Evolutionary conservation across 2,888 invertebrate species (phyloP), one percentile per base, ranked within the genome.

Genomic region (Zelleria hepariella): DNA sequence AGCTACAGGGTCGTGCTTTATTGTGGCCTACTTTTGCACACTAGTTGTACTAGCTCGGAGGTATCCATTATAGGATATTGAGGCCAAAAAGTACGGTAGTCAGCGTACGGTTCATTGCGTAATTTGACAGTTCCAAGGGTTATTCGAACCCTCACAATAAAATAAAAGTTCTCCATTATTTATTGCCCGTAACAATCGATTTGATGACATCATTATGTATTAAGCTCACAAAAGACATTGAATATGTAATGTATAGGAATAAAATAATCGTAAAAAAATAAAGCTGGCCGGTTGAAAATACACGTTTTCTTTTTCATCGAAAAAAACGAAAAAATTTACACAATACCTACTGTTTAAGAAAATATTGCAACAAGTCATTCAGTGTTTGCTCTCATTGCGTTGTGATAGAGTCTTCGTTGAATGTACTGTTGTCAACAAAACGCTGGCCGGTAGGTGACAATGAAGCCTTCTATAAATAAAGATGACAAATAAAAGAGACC

Each of bases 31-130:
- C 32, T 15, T 15, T 42, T 42, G 10, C 1, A 42, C 10, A 42
- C 32, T 10, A 10, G 2, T 42, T 42, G 2, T 42, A 1, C 2
- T 15, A 15, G 15, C 15, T 15, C 15, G 10, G 32, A 5, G 32
- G 32, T 42, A 10, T 15, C 32, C 32, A 42, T 10, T 15, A 15
- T 4, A 10, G 10, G 10, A 15, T 42, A 15, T 42, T 5, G 2
- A 15, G 10, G 10, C 0, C 32, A 15, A 42, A 15, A 42, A 42
- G 32, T 15, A 73, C 74, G 18, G 24, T n/a, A 55, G 21, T 82
- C 80, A 80, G 82, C 83, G 64, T 71, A 70, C 83, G 81, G 77
- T 78, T 80, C 84, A 85, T 84, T 85, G 85, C 80, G 74, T 77
- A 73, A 78, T 78, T 79, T 74, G 47, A 57, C 18, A 48, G 18